A percentile compares a stretch with the other conserved stretches of the same genome.
Evolutionary conservation across 2,888 invertebrate species (phyloP).

Genomic region (Tinea pellionella): DNA sequence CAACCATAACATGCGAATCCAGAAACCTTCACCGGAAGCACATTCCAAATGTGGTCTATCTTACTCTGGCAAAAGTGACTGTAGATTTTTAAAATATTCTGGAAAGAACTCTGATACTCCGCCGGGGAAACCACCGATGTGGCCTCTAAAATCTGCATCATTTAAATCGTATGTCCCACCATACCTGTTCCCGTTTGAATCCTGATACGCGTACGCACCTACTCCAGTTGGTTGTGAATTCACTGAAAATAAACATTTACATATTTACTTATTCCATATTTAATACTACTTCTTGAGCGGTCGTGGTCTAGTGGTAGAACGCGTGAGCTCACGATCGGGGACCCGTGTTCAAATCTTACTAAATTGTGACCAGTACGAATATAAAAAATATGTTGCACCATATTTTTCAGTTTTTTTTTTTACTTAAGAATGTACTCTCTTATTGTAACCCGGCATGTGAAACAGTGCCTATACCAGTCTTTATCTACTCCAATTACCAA

Average conservation of each 20-base stretch:
- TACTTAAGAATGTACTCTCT: too few species aligned
- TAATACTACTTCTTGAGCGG: too few species aligned
- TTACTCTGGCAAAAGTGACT: constrained; percentile 51
- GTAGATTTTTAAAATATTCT: constrained; percentile 46
- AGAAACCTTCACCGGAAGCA: constrained; percentile 6
- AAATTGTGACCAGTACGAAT: too few species aligned
- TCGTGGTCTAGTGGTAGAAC: too few species aligned
- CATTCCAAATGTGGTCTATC: constrained; percentile 33
- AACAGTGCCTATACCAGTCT: too few species aligned
- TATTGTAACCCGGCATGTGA: too few species aligned
- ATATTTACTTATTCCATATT: too few species aligned
- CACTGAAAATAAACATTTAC: constrained; percentile 18
- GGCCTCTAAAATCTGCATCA: constrained; percentile 30
- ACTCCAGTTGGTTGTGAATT: constrained; percentile 28
- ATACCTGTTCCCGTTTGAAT: constrained; percentile 53
- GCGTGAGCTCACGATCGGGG: too few species aligned
- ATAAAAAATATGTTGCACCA: too few species aligned
- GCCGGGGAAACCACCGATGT: constrained; percentile 4
- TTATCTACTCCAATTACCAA: too few species aligned
- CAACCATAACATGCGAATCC: not conserved
- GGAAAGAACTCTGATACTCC: constrained; percentile 31
- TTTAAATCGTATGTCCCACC: constrained; percentile 46
- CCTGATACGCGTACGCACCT: constrained; percentile 45
- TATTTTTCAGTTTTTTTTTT: too few species aligned
- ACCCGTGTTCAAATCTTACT: too few species aligned